phyloP scores from a whole-genome alignment of 30 jellyfish, hydroid and myxozoan species.

The Chironex yamaguchii region DNA sequence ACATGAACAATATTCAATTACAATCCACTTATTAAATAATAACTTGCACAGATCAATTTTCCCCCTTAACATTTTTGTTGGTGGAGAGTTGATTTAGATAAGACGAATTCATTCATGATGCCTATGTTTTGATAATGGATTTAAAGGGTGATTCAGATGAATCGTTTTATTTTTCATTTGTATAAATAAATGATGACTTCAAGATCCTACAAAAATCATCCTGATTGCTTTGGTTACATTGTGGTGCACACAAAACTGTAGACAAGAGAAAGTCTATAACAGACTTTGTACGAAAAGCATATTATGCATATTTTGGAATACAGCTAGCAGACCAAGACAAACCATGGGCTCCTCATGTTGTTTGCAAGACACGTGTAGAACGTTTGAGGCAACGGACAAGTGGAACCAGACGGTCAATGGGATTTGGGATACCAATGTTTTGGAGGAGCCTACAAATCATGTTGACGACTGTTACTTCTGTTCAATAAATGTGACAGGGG shows the following conservation, averaged over 20 bases:
- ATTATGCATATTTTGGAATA: constrained; percentile 13
- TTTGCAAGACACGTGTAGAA: constrained; percentile 11
- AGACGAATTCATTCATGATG: too few relatives aligned
- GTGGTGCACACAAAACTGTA: neutral
- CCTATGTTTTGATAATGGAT: too few relatives aligned
- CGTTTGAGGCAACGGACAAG: constrained; percentile 5
- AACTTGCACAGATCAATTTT: too few relatives aligned
- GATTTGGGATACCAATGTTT: neutral
- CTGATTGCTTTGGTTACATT: neutral
- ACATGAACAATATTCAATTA: too few relatives aligned
- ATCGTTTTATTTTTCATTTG: too few relatives aligned
- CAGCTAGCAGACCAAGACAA: constrained; percentile 15
- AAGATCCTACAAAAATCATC: too few relatives aligned
- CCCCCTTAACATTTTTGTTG: too few relatives aligned
- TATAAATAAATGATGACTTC: too few relatives aligned
- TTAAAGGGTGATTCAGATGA: too few relatives aligned
- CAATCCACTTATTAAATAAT: too few relatives aligned
- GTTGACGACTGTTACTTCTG: constrained; percentile 23
- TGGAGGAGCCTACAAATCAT: constrained; percentile 33
- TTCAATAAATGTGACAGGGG: constrained; percentile 21
- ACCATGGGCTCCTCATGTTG: constrained; percentile 27
- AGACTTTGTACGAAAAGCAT: neutral
- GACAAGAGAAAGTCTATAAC: neutral
- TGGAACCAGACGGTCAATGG: neutral
- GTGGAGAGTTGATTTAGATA: too few relatives aligned